phyloP scores from a whole-genome alignment of 2,888 invertebrate genomes.

The Caenorhabditis uteleia region DNA sequence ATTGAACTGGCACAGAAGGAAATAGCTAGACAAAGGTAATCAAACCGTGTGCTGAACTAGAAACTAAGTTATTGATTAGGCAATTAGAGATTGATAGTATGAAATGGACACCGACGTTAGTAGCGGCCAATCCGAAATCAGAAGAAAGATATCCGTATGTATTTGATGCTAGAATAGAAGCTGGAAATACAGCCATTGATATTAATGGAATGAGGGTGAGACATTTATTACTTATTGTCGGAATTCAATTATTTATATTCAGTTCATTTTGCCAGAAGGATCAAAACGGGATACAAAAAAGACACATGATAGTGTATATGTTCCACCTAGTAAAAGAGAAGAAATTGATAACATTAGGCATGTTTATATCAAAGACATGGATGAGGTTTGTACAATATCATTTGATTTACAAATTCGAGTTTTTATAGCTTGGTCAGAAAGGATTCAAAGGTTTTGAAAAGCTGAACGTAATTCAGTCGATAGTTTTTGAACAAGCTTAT shows the following conservation, averaged over 20 bases:
- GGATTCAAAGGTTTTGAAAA: slow-evolving; percentile 86
- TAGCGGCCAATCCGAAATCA: slow-evolving; percentile 33
- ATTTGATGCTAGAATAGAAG: slow-evolving; percentile 81
- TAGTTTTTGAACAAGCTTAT: slow-evolving; percentile 93
- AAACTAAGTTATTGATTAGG: slow-evolving; percentile 53
- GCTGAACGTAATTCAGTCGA: slow-evolving; percentile 91
- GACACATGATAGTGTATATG: slow-evolving; percentile 83
- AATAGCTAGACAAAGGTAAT: slow-evolving; percentile 40
- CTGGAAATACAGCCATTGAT: slow-evolving; percentile 79
- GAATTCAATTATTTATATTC: slow-evolving; percentile 18
- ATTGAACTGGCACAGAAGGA: slow-evolving; percentile 55
- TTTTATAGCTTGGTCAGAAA: slow-evolving; percentile 80
- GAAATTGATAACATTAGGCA: slow-evolving; percentile 72
- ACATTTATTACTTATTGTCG: neutral
- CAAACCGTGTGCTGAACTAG: neutral
- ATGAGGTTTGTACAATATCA: slow-evolving; percentile 74
- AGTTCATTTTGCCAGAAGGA: slow-evolving; percentile 81
- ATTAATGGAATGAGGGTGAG: slow-evolving; percentile 79
- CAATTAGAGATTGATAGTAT: slow-evolving; percentile 70
- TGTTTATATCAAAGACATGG: slow-evolving; percentile 75
- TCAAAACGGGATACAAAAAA: slow-evolving; percentile 79
- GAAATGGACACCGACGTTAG: slow-evolving; percentile 62
- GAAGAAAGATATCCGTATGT: slow-evolving; percentile 81
- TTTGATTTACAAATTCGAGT: slow-evolving; percentile 1
- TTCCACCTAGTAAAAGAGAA: slow-evolving; percentile 69